These are phyloP conservation scores for Chelonia mydas DNA, from an alignment of 2,797 vertebrate species.

Conservation along the genomic window DNA sequence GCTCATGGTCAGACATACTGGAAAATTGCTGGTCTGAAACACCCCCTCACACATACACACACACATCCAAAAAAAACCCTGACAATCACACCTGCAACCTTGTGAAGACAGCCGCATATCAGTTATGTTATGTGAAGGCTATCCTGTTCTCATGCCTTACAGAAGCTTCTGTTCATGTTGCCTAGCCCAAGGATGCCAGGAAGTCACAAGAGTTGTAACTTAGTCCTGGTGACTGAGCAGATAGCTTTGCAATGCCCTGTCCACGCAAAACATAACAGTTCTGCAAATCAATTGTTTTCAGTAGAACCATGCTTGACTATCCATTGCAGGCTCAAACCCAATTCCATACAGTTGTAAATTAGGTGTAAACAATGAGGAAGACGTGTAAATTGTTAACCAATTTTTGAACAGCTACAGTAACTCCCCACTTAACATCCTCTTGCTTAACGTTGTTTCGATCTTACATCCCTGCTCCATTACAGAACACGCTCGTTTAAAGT, in stretches of 20 bases:
- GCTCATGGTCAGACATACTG: neutral
- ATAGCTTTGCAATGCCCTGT: neutral
- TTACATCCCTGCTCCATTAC: no score
- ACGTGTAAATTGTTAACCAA: neutral
- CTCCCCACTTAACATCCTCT: no score
- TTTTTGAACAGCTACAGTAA: neutral
- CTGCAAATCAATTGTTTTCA: neutral
- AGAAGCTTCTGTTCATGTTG: neutral
- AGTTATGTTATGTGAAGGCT: neutral
- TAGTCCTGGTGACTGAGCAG: neutral
- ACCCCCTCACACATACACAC: neutral
- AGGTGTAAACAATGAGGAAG: slow-evolving; percentile 5
- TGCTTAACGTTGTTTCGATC: no score
- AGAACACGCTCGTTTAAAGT: no score
- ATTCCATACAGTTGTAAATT: neutral
- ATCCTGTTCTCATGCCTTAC: neutral
- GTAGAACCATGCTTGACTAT: neutral
- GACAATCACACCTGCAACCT: neutral
- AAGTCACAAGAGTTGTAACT: neutral
- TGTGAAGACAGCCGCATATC: neutral
- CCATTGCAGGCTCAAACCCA: neutral
- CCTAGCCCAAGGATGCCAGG: neutral
- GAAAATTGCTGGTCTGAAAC: neutral
- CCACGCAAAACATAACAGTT: neutral
- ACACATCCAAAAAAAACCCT: neutral